These are phyloP conservation scores for Menidia beryllina DNA, from an alignment of 2,113 vertebrate species.

Conservation along the genomic window DNA sequence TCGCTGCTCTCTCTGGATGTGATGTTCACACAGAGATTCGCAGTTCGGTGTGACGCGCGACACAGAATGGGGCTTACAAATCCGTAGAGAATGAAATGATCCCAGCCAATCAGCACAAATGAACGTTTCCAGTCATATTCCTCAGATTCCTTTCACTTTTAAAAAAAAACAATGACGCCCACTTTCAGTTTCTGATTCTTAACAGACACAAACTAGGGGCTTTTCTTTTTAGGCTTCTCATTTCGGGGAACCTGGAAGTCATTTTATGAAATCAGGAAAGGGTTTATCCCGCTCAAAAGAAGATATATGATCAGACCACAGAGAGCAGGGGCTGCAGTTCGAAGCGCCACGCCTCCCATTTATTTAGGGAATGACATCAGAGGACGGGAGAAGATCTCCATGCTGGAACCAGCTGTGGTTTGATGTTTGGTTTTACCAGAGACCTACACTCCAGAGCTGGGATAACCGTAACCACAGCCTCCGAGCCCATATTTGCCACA, in stretches of 20 bases:
- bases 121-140: not conserved
- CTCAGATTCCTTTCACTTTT: not conserved
- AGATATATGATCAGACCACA: conserved; percentile 39
- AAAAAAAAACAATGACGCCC: not conserved
- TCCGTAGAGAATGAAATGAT: no score
- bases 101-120: not conserved
- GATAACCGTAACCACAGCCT: conserved; percentile 3
- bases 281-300: conserved; percentile 38
- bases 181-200: conserved; percentile 17
- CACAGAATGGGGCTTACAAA: no score
- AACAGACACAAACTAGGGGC: conserved; percentile 52
- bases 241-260: conserved; percentile 49
- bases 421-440: conserved; percentile 37
- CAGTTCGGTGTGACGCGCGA: no score
- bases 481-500: not conserved
- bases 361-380: conserved; percentile 63
- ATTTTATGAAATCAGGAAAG: conserved; percentile 57
- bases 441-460: conserved; percentile 32
- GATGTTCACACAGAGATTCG: no score
- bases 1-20: no score
- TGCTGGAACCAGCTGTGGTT: conserved; percentile 43
- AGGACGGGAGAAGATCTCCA: conserved; percentile 40
- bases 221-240: not conserved
- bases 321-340: conserved; percentile 39
- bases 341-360: conserved; percentile 54